Evolutionary conservation across 2,888 invertebrate species (phyloP).

Genomic region (Parelbella ahira): DNA sequence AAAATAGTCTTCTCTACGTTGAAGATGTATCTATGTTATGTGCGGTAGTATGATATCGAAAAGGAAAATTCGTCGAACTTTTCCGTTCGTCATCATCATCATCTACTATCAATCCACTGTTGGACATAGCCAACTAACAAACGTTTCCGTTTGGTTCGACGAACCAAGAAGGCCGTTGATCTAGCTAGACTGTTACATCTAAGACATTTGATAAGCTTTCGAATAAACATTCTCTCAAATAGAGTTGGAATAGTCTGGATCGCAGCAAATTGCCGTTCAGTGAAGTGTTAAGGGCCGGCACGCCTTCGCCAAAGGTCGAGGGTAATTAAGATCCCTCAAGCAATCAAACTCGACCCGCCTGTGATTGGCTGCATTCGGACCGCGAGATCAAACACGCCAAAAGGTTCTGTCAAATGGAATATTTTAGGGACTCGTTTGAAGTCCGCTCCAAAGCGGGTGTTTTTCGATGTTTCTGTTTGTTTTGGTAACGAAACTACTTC

Average conservation of each 20-base stretch:
- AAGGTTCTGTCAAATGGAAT: constrained; percentile 70
- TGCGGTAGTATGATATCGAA: too few species aligned
- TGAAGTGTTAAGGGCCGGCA: constrained; percentile 58
- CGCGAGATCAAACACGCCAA: constrained; percentile 59
- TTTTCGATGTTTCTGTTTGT: constrained; percentile 24
- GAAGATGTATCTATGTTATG: too few species aligned
- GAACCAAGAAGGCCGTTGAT: too few species aligned
- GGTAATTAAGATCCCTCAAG: constrained; percentile 75
- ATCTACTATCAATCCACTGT: too few species aligned
- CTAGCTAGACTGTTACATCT: too few species aligned
- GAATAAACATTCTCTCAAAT: constrained; percentile 20
- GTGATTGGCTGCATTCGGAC: constrained; percentile 64
- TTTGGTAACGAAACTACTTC: constrained; percentile 19
- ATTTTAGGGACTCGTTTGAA: constrained; percentile 64
- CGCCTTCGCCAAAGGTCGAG: constrained; percentile 69
- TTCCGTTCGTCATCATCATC: too few species aligned
- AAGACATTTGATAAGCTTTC: too few species aligned
- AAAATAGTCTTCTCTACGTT: too few species aligned
- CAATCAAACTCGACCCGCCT: constrained; percentile 64
- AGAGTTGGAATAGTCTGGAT: constrained; percentile 17
- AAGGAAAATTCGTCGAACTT: too few species aligned
- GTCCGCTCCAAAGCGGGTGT: constrained; percentile 30
- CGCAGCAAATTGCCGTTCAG: constrained; percentile 60
- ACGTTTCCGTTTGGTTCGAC: too few species aligned
- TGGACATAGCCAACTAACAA: too few species aligned